Base-by-base conservation (phyloP, 2,888 invertebrate species). In the Aphidius colemani region DNA sequence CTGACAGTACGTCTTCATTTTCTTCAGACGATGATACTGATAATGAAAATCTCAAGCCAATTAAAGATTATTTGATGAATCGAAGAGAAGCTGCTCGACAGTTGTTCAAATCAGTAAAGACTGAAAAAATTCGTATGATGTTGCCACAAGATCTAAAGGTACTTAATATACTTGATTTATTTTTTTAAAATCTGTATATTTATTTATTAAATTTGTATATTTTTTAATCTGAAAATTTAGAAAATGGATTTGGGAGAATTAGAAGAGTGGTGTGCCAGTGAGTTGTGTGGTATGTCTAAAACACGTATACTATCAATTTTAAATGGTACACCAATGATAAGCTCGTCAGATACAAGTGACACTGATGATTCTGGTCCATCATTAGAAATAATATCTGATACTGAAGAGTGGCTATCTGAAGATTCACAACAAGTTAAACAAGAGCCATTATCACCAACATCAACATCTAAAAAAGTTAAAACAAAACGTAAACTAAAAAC, bases 1-100 rank as follows among this genome's bases (percentile, higher is more conserved):
- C 70, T 30, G 64, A 70, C 85, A 85, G 88, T 86, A 88, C 76
- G 60, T 79, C 80, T 5, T 77, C 75, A 0, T 67, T 74, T 3
- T 74, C 72, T 30, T 74, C 78, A 7, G 79, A 78, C 1, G 80
- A 80, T 13, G 80, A 80, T 9, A 79, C 80, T 69, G 74, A 73
- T 9, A 77, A 79, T 65, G 70, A 72, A 10, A 76, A 78, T 71
- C 72, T 80, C 7, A 82, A 82, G 67, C 75, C 82, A 4, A 81
- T 82, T 8, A 81, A 77, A 65, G 81, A 80, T 43, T 82, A 82
- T 69, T 63, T 82, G 6, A 66, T 69, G 4, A 70, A 82, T 69
- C 74, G 79, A 5, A 72, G 69, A 59, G 79, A 81, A 70, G 65
- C 82, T 43, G 74, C 81, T 40, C 70, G 74, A 1, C 82, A 82